Evolutionary conservation across 2,888 invertebrate genomes (phyloP), one percentile per base, ranked within the genome.

Genomic region (Biston stratarius): DNA sequence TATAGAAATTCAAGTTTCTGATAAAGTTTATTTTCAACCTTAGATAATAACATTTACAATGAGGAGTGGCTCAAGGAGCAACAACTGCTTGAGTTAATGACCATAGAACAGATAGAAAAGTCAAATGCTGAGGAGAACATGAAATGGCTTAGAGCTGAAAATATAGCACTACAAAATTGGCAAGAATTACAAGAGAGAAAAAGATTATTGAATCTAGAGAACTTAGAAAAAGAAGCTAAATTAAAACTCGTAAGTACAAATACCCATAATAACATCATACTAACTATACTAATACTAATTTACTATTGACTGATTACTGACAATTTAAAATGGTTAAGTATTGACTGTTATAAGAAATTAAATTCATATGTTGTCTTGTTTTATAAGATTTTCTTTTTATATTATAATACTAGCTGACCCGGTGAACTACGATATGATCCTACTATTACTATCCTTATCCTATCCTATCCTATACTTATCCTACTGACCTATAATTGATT

Each of bases 81-180:
- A 80, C 84, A 94, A 65, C 85, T 88, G 33, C 77, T 95, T 0
- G 95, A 96, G 72, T 78, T 87, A 62, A 93, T 95, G 77, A 89
- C 94, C 77, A 84, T 89, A 67, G 89, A 94, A 80, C 94, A 94
- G 71, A 95, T 96, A 76, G 89, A 94, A 80, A 87, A 91, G 59
- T 87, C 94, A 61, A 95, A 94, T 74, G 85, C 89, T 48, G 90
- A 94, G 78, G 94, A 94, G 75, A 95, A 97, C 83, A 89, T 92
- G 61, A 94, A 95, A 74, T 97, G 97, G 97, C 73, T 96, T 34
- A 91, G 94, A 75, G 95, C 95, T 15, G 97, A 97, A 87, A 88
- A 92, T 70, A 84, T 94, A 74, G 95, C 96, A 0, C 95, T 96
- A 71, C 89, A 94, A 73, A 94, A 95, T 74, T 97, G 97, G 95